A percentile compares a stretch with the other conserved stretches of the same genome.
These are phyloP conservation scores for Alviniconcha marisindica DNA, from an alignment of 1,140 invertebrate species.

Conservation along the genomic window DNA sequence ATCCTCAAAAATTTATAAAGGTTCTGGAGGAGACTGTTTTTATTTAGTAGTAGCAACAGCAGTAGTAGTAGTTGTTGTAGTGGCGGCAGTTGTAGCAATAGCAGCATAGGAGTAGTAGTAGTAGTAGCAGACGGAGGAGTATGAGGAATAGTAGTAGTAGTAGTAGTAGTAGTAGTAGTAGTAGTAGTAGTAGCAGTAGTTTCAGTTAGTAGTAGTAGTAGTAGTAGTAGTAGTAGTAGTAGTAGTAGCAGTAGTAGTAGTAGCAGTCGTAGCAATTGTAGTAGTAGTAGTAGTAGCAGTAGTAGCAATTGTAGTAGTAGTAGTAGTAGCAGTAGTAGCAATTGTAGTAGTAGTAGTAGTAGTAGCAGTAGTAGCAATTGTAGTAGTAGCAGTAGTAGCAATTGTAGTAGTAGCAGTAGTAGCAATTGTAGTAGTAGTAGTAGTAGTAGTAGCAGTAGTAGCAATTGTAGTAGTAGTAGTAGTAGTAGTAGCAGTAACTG, in stretches of 20 bases:
- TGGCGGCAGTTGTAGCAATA: not conserved
- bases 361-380: not conserved
- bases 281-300: constrained; percentile 1
- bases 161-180: not conserved
- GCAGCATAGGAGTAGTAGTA: not conserved
- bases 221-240: constrained; percentile 5
- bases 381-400: too few species aligned
- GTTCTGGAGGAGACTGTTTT: too few species aligned
- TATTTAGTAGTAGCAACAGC: too few species aligned
- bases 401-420: not conserved
- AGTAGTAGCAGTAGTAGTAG: constrained; percentile 19
- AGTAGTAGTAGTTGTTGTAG: too few species aligned
- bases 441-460: constrained; percentile 15
- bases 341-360: constrained; percentile 15
- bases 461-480: not conserved
- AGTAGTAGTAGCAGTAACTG: not conserved
- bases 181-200: constrained; percentile 21
- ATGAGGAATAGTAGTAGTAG: not conserved
- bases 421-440: not conserved
- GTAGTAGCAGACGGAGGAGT: not conserved
- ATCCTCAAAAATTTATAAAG: too few species aligned
- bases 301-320: not conserved
- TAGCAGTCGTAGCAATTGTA: not conserved
- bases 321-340: constrained; percentile 9
- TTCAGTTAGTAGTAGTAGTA: not conserved